A percentile compares a stretch with the other conserved stretches of the same genome.
phyloP scores from a whole-genome alignment of 2,113 vertebrate genomes.

The Indri indri region DNA sequence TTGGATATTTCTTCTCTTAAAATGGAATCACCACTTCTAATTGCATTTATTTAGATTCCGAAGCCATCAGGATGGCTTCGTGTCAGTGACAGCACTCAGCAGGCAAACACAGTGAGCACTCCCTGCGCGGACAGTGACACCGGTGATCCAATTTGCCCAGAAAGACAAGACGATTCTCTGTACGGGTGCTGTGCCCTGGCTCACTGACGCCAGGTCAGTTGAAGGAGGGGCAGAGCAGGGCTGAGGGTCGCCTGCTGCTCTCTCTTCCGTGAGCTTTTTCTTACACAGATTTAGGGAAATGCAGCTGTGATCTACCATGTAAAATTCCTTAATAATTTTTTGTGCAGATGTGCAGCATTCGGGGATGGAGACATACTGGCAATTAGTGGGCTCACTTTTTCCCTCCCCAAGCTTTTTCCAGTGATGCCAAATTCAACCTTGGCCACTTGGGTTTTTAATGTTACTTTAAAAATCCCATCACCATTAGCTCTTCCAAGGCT shows the following conservation, averaged over 20 bases:
- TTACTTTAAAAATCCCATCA: background rate
- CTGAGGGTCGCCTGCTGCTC: background rate
- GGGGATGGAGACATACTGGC: background rate
- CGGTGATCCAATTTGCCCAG: conserved; percentile 58
- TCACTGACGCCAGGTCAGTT: background rate
- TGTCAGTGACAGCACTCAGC: background rate
- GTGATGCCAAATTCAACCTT: background rate
- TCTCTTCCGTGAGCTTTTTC: background rate
- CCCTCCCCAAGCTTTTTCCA: background rate
- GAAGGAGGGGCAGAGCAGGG: background rate
- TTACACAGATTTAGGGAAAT: background rate
- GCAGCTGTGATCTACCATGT: background rate
- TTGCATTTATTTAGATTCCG: conserved; percentile 21
- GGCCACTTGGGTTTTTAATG: background rate
- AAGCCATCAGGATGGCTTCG: background rate
- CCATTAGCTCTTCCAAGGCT: background rate
- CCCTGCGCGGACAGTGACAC: background rate
- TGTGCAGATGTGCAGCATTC: background rate
- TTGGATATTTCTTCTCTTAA: conserved; percentile 55
- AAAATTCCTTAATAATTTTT: background rate
- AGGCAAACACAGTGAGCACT: background rate
- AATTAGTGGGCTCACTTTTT: background rate
- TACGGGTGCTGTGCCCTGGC: background rate
- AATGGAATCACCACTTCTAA: conserved; percentile 8
- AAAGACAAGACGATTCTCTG: background rate